These are phyloP conservation scores for Rallus limicola DNA, from an alignment of 2,113 vertebrate species.

Conservation along the genomic window DNA sequence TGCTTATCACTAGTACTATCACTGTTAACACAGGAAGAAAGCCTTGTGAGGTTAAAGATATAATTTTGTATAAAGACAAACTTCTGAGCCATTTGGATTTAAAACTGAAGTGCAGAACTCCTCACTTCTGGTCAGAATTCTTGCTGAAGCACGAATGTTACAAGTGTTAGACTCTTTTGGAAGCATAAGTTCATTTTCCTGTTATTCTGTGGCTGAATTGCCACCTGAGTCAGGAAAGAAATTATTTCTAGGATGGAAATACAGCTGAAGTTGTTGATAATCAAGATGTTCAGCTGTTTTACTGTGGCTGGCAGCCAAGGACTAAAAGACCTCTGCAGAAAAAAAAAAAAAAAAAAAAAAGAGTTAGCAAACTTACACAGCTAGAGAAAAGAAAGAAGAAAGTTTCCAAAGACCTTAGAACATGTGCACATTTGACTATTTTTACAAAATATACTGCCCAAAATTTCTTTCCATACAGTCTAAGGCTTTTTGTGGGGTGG, in stretches of 20 bases:
- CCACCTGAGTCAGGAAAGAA: slow-evolving; percentile 35
- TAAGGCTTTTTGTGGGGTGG: neutral
- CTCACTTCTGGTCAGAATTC: neutral
- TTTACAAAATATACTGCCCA: neutral
- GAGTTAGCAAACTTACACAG: neutral
- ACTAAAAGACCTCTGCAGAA: neutral
- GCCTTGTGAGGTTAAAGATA: neutral
- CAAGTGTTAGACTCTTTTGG: neutral
- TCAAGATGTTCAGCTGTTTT: slow-evolving; percentile 42
- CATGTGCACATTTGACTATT: neutral
- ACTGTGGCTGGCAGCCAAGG: slow-evolving; percentile 13
- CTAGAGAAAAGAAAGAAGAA: neutral
- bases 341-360: neutral
- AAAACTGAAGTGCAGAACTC: neutral
- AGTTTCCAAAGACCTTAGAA: neutral
- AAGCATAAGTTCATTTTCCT: slow-evolving; percentile 28
- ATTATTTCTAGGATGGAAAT: slow-evolving; percentile 54
- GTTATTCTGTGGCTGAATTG: slow-evolving; percentile 16
- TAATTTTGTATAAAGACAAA: neutral
- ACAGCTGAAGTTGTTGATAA: slow-evolving; percentile 41
- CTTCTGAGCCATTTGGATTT: neutral
- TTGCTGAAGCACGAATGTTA: neutral
- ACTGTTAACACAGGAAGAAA: neutral
- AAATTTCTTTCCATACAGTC: neutral
- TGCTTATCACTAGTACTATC: neutral